Evolutionary conservation across 2,113 vertebrate genomes (phyloP).

Genomic region (Podarcis raffonei): DNA sequence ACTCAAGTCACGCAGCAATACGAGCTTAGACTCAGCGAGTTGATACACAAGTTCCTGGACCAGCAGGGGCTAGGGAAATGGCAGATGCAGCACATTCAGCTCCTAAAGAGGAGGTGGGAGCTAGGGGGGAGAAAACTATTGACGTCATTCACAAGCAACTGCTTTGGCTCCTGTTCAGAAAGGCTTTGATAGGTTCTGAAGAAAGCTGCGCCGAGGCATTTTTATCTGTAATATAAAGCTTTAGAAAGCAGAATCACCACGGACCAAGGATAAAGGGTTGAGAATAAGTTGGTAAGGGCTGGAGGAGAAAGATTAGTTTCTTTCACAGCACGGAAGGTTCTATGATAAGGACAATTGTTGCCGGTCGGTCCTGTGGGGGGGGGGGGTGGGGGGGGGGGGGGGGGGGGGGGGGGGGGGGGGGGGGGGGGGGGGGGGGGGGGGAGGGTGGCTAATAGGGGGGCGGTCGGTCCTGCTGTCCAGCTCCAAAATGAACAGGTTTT

Average conservation of each 20-base stretch:
- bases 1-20: background rate
- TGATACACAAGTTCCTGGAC: constrained; percentile 42
- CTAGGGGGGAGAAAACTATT: background rate
- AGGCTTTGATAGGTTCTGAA: background rate
- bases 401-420: no score
- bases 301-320: background rate
- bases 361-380: no score
- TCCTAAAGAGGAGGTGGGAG: constrained; percentile 21
- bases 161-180: constrained; percentile 44
- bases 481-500: background rate
- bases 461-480: background rate
- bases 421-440: no score
- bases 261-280: rapidly evolving
- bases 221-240: background rate
- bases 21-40: background rate
- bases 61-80: constrained; percentile 37
- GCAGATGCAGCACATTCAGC: background rate
- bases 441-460: no score
- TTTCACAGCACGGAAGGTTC: background rate
- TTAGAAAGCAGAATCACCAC: constrained; percentile 13
- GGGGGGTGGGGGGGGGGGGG: no score
- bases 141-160: constrained; percentile 14
- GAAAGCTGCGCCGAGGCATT: background rate
- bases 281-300: background rate
- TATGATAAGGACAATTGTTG: background rate